Evolutionary conservation across 2,888 invertebrate genomes (phyloP), one percentile per base, ranked within the genome.

Genomic region (Actias luna): DNA sequence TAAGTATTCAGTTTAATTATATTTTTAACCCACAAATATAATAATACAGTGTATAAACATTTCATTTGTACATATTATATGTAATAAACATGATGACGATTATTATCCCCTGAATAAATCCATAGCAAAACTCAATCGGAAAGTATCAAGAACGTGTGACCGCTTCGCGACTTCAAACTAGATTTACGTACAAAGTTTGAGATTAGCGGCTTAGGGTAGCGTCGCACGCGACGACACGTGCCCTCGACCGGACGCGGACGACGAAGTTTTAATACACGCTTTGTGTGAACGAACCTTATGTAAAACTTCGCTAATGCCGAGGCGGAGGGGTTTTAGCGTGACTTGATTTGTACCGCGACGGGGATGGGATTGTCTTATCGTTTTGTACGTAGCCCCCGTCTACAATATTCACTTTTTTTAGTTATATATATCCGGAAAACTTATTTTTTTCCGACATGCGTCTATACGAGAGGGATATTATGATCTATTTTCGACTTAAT

Each of bases 111-210:
- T 50, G 22, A 22, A 25, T 50, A 50, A 50, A 22, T 50, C 25
- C 25, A 25, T 29, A 55, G 16, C 29, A 29, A 29, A 55, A 55
- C 55, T 55, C 16, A 29, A 55, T 55, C 55, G n/a, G 5, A n/a
- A 55, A 55, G 55, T 55, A 55, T 27, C 29, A 29, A 29, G n/a
- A 29, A 8, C 29, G 16, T 29, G 29, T 16, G 29, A 55, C 55
- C 55, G 42, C 39, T 31, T 52, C 31, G 42, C 58, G 25, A 42
- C 31, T 39, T 31, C 31, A 31, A 33, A 39, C 55, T 39, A 33
- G 58, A 58, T 55, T 61, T 61, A 62, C 42, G 61, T 27, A 7
- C 31, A 18, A 62, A 58, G 58, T 58, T 61, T 31, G 25, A 58
- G 57, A 57, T 36, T 27, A 27, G 42, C n/a, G 55, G 27, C 55